Percentiles rank a stretch among this genome's conserved stretches.
These are phyloP conservation scores for Caenorhabditis sp. DNA, from an alignment of 2,888 invertebrate species.

Conservation along the genomic window DNA sequence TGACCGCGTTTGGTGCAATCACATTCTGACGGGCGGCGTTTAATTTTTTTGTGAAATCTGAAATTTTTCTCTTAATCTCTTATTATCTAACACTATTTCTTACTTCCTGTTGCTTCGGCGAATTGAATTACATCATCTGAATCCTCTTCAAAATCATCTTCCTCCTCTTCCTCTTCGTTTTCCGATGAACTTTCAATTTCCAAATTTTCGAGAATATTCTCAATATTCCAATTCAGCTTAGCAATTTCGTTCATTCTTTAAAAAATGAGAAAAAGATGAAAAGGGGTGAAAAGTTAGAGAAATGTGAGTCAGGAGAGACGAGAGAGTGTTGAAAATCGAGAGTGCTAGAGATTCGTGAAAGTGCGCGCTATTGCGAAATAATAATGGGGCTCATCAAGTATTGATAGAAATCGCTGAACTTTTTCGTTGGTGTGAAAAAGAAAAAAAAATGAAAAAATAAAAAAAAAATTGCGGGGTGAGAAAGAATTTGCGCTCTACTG, in stretches of 20 bases:
- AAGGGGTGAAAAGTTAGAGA: slow-evolving; percentile 7
- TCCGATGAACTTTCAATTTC: slow-evolving; percentile 21
- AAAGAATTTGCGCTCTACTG: background rate
- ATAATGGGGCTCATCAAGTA: background rate
- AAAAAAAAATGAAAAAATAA: background rate
- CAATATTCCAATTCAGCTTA: slow-evolving; percentile 32
- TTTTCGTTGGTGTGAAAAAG: background rate
- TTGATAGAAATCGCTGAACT: background rate
- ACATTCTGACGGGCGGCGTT: slow-evolving; percentile 56
- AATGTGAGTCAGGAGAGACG: slow-evolving; percentile 11
- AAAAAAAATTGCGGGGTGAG: background rate
- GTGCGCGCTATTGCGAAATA: slow-evolving; percentile 25
- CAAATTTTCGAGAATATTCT: slow-evolving; percentile 36
- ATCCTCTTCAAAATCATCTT: slow-evolving; percentile 36
- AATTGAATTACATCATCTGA: slow-evolving; percentile 42
- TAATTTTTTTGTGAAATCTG: slow-evolving; percentile 67
- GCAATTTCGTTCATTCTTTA: slow-evolving; percentile 27
- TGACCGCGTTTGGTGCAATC: slow-evolving; percentile 41
- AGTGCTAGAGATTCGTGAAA: slow-evolving; percentile 7
- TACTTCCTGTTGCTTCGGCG: slow-evolving; percentile 45
- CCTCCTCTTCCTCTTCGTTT: slow-evolving; percentile 8
- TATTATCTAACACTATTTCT: background rate
- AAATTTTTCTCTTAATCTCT: slow-evolving; percentile 6
- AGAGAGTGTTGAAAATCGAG: slow-evolving; percentile 6
- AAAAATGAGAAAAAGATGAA: slow-evolving; percentile 1